Evolutionary conservation across 2,113 vertebrate species (phyloP).

Genomic region (Bucco capensis): DNA sequence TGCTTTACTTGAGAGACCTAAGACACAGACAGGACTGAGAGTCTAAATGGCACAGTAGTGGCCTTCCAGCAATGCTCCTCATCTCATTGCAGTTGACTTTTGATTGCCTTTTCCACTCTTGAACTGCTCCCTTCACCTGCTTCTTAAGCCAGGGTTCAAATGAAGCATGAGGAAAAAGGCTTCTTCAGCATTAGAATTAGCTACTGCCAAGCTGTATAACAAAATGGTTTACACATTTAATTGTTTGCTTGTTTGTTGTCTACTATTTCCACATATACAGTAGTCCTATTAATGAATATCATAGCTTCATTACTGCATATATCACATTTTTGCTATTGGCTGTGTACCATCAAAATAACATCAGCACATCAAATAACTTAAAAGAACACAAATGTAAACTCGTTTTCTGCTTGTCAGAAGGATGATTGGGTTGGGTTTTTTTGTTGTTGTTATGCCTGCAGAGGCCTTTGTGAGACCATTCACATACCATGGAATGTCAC

Average conservation of each 20-base stretch:
- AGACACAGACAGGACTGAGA: slow-evolving; percentile 12
- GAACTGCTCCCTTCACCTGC: neutral
- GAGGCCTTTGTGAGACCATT: slow-evolving; percentile 66
- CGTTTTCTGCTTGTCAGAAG: slow-evolving; percentile 32
- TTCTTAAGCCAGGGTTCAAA: slow-evolving; percentile 40
- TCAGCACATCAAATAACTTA: slow-evolving; percentile 50
- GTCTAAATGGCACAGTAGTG: slow-evolving; percentile 6
- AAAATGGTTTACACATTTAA: slow-evolving; percentile 52
- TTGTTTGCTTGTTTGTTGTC: slow-evolving; percentile 52
- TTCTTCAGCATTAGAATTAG: slow-evolving; percentile 52
- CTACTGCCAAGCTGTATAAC: slow-evolving; percentile 54
- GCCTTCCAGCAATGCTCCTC: neutral
- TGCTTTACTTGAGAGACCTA: neutral
- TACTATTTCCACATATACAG: slow-evolving; percentile 36
- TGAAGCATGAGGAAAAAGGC: slow-evolving; percentile 40
- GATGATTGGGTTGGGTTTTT: too few species aligned
- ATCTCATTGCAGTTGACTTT: neutral
- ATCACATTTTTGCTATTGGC: slow-evolving; percentile 44
- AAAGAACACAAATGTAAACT: slow-evolving; percentile 66
- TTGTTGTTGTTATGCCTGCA: too few species aligned
- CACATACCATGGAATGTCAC: slow-evolving; percentile 75
- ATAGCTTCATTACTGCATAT: slow-evolving; percentile 36
- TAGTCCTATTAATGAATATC: slow-evolving; percentile 46
- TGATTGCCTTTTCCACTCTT: slow-evolving; percentile 29
- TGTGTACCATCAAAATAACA: slow-evolving; percentile 42